Conservation (phyloP, 2,888 invertebrate genomes). For the Rhaphigaster nebulosa region DNA sequence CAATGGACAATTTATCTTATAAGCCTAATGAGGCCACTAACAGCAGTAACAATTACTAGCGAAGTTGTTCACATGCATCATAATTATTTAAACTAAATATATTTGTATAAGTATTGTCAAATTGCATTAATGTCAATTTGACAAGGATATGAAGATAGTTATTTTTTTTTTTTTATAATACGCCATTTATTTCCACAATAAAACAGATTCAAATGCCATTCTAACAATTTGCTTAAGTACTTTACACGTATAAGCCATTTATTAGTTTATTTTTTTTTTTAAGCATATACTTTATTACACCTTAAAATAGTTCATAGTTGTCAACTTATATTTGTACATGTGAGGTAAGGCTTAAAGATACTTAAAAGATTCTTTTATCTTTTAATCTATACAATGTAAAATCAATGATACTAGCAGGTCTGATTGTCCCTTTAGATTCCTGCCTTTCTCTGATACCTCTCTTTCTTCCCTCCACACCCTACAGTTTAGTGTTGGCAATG, state of each 20-base stretch:
- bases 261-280: no score
- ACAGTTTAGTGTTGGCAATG: no score
- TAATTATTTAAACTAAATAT: conserved; percentile 10
- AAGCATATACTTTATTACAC: no score
- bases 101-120: not conserved
- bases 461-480: no score
- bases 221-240: not conserved
- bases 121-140: not conserved
- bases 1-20: not conserved
- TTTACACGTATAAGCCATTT: not conserved
- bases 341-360: no score
- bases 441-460: no score
- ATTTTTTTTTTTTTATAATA: not conserved
- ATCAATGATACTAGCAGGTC: no score
- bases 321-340: no score
- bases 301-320: no score
- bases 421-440: no score
- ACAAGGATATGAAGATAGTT: not conserved
- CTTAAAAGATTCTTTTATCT: no score
- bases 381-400: no score
- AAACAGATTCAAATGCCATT: not conserved
- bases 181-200: conserved; percentile 17
- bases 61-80: not conserved
- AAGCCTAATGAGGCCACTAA: not conserved
- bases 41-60: conserved; percentile 3